Evolutionary conservation across 2,888 invertebrate genomes (phyloP), one percentile per base, ranked within the genome.

Genomic region (Andricus quercusramuli): DNA sequence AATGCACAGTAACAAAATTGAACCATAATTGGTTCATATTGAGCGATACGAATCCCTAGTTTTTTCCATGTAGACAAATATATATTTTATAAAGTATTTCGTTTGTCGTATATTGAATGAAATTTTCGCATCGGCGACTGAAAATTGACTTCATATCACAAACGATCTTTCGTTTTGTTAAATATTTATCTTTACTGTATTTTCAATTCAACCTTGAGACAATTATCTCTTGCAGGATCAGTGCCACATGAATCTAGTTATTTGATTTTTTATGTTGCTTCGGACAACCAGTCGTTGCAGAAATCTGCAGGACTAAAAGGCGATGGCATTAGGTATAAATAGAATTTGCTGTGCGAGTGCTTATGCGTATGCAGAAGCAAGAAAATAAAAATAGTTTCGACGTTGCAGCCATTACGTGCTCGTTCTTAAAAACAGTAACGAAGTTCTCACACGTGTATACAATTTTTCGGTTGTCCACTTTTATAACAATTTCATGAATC

Each of bases 391-490:
- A 74, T 74, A 74, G 74, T 74, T 51, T 56, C 32, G 51, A 56
- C 15, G 68, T 70, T 70, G 17, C 51, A 70, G 74, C 56, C 74
- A 47, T 74, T 47, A 74, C 56, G 56, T 74, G 56, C 56, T 74
- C 32, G 20, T 74, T 74, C 51, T 56, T 56, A 2, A 74, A 74
- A 74, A 74, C 74, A 56, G 74, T 56, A 51, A 62, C 62, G 15
- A 68, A 68, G 41, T 68, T 68, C 68, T 44, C 47, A 47, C 74
- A 74, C 17, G 32, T 74, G 11, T 32, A 56, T 51, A 74, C 32
- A 74, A 74, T 74, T 74, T 74, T 74, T 74, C 32, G n/a, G 74
- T 74, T 74, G 47, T 70, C 51, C 70, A 70, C 68, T 70, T 70
- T 70, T 22, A 25, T 56, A 17, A n/a, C 20, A 74, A 29, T 56